A percentile compares a stretch with the other conserved stretches of the same genome.
phyloP scores from a whole-genome alignment of 2,888 invertebrate species.

The Chydorus sphaericus region DNA sequence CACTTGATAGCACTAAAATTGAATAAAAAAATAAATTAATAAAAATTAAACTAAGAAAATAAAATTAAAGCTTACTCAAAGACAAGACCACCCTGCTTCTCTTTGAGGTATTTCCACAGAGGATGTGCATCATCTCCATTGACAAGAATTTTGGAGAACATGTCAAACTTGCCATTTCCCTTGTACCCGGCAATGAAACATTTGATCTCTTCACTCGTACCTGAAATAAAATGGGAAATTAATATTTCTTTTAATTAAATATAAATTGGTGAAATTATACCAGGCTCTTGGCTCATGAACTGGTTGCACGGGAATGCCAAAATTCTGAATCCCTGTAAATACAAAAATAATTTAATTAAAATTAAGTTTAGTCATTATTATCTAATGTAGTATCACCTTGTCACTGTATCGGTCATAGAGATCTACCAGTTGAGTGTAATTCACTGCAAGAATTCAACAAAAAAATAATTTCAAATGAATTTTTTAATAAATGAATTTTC shows the following conservation, averaged over 20 bases:
- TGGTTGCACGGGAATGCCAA: conserved; percentile 68
- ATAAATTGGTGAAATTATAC: no score
- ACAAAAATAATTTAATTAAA: not conserved
- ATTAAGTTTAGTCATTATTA: not conserved
- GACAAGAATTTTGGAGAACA: conserved; percentile 48
- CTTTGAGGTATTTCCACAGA: conserved; percentile 48
- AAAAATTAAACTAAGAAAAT: not conserved
- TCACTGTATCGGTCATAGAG: conserved; percentile 44
- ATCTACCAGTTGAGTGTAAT: conserved; percentile 60
- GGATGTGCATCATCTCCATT: conserved; percentile 53
- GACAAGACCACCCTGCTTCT: conserved; percentile 39
- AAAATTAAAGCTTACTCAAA: conserved; percentile 20
- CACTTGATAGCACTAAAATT: conserved; percentile 55
- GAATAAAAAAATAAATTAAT: not conserved
- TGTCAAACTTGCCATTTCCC: conserved; percentile 37
- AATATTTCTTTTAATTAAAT: no score
- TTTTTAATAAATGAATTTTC: not conserved
- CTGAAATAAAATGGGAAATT: no score
- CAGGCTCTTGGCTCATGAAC: conserved; percentile 44
- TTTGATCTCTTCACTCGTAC: conserved; percentile 48
- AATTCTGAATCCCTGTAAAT: conserved; percentile 44
- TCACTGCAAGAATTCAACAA: conserved; percentile 28
- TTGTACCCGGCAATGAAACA: conserved; percentile 35
- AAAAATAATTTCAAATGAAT: not conserved
- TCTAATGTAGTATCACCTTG: not conserved